phyloP scores from a whole-genome alignment of 2,797 vertebrate species.

The Denticeps clupeoides region DNA sequence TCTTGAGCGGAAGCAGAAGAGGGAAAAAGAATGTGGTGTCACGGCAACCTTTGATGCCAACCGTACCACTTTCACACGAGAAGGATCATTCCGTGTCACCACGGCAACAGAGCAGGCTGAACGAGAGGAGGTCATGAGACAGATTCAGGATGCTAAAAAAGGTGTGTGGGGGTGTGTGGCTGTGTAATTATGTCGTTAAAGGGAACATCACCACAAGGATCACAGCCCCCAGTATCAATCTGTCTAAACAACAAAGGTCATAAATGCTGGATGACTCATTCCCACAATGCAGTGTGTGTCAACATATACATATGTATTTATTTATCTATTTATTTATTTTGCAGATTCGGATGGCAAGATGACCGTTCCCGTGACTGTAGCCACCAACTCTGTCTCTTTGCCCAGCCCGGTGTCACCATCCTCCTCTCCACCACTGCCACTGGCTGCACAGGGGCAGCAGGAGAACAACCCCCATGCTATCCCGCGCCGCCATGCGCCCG shows the following conservation, averaged over 20 bases:
- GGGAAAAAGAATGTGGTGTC: constrained; percentile 97
- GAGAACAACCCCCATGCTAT: constrained; percentile 71
- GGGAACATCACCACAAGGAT: no score
- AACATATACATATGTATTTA: no score
- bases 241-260: no score
- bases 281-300: no score
- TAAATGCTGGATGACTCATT: no score
- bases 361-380: constrained; percentile 13
- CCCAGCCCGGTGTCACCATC: constrained; percentile 58
- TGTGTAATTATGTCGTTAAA: neutral
- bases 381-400: constrained; percentile 29
- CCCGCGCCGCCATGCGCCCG: constrained; percentile 84
- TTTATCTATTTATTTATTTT: no score
- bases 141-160: constrained; percentile 86
- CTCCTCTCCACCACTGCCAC: constrained; percentile 70
- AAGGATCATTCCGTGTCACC: constrained; percentile 93
- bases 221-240: no score
- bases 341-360: constrained; percentile 26
- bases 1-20: constrained; percentile 92
- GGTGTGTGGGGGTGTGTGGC: constrained; percentile 42
- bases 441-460: constrained; percentile 60
- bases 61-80: constrained; percentile 93
- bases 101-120: constrained; percentile 95
- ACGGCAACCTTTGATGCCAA: constrained; percentile 96
- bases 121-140: constrained; percentile 91